phyloP scores from a whole-genome alignment of 2,113 vertebrate species.

The Willisornis vidua region DNA sequence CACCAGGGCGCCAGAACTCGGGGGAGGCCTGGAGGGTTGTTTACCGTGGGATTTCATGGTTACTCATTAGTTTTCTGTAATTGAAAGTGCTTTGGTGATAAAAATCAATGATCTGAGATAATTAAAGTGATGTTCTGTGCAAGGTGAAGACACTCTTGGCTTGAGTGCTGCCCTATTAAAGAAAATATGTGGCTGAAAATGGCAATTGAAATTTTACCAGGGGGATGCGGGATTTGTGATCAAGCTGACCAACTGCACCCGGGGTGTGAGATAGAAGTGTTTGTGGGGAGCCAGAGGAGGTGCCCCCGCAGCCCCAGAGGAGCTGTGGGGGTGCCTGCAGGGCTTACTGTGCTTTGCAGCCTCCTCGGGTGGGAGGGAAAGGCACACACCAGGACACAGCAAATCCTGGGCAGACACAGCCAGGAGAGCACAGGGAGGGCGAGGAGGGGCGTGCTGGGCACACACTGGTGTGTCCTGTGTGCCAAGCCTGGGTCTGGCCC shows the following conservation, averaged over 20 bases:
- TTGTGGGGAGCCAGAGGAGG: neutral
- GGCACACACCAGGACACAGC: accelerated
- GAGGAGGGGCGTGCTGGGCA: neutral
- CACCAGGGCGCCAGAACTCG: accelerated
- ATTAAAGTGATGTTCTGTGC: constrained; percentile 11
- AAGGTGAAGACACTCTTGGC: neutral
- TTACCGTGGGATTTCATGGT: neutral
- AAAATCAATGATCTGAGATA: constrained; percentile 61
- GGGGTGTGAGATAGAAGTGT: neutral
- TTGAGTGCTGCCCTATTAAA: neutral
- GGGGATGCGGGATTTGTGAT: neutral
- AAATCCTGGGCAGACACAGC: neutral
- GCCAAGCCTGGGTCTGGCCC: neutral
- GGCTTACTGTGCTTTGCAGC: neutral
- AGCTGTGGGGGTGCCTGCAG: neutral
- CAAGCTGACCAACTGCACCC: neutral
- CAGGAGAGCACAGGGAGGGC: neutral
- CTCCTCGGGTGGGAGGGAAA: neutral
- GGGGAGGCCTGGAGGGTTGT: neutral
- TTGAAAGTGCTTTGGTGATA: constrained; percentile 46
- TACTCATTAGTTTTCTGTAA: constrained; percentile 44
- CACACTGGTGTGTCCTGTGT: accelerated
- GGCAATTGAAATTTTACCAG: neutral
- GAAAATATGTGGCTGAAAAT: neutral
- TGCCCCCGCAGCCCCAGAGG: neutral